Evolutionary conservation across 2,888 invertebrate species (phyloP).

Genomic region (Tenthredo notha): DNA sequence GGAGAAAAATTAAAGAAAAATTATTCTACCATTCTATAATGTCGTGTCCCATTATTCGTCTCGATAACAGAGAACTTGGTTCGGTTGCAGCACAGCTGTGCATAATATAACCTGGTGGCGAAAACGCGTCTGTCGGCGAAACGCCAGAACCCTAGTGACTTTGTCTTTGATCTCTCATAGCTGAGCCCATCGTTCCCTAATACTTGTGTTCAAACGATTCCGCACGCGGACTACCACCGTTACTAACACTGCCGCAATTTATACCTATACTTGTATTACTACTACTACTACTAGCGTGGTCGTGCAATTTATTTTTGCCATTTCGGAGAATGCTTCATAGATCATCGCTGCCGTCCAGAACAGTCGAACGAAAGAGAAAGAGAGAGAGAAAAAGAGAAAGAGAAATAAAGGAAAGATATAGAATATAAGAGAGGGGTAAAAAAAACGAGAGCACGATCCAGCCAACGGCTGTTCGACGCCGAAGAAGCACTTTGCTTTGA

Average conservation of each 20-base stretch:
- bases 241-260: background rate
- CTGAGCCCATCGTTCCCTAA: constrained; percentile 9
- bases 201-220: constrained; percentile 38
- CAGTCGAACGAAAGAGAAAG: constrained; percentile 9
- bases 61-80: too few species aligned
- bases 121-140: constrained; percentile 18
- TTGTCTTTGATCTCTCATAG: constrained; percentile 39
- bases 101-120: background rate
- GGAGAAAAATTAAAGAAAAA: too few species aligned
- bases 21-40: too few species aligned
- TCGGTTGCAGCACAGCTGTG: background rate
- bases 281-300: constrained; percentile 7
- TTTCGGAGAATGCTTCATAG: constrained; percentile 52
- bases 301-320: constrained; percentile 49
- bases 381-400: background rate
- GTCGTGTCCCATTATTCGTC: too few species aligned
- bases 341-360: constrained; percentile 38
- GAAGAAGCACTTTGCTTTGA: constrained; percentile 49
- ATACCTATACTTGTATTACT: background rate
- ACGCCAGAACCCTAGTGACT: constrained; percentile 2
- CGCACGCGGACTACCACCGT: background rate
- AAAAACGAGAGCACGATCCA: constrained; percentile 37
- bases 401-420: background rate
- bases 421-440: background rate
- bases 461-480: constrained; percentile 26